phyloP scores from a whole-genome alignment of 2,888 invertebrate genomes.

The Mesoligia furuncula region DNA sequence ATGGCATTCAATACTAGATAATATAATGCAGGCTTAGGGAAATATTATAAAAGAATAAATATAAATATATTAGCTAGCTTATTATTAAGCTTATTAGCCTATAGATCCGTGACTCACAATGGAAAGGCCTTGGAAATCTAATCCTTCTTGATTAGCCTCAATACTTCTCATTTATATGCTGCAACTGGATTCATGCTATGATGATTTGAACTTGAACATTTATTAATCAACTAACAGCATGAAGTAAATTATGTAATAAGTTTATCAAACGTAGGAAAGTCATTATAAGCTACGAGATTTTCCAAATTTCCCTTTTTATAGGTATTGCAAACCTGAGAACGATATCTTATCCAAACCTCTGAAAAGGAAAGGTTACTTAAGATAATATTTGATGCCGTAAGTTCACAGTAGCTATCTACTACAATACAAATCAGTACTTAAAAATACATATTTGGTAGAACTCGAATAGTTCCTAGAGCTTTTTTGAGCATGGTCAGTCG shows the following conservation, averaged over 20 bases:
- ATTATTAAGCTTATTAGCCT: not conserved
- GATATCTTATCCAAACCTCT: rapidly evolving
- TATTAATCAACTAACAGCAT: not conserved
- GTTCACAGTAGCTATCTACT: not conserved
- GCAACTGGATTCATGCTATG: not conserved
- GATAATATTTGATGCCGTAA: too few species aligned
- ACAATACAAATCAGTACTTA: not conserved
- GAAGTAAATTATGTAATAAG: not conserved
- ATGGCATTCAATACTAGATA: not conserved
- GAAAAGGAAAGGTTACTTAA: too few species aligned
- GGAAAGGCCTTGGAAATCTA: conserved; percentile 1
- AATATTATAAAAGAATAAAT: conserved; percentile 3
- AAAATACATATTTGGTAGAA: not conserved
- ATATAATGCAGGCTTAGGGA: not conserved
- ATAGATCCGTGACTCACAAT: conserved; percentile 2
- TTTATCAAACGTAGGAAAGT: not conserved
- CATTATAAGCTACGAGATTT: not conserved
- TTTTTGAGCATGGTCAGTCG: not conserved
- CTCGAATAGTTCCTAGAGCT: not conserved
- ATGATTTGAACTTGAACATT: conserved; percentile 10
- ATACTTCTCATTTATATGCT: conserved; percentile 4
- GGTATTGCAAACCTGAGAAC: too few species aligned
- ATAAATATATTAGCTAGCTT: conserved; percentile 7
- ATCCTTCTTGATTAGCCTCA: conserved; percentile 6
- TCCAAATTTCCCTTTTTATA: not conserved